Conservation (phyloP, 2,888 invertebrate species). For the Dryobotodes eremita region DNA sequence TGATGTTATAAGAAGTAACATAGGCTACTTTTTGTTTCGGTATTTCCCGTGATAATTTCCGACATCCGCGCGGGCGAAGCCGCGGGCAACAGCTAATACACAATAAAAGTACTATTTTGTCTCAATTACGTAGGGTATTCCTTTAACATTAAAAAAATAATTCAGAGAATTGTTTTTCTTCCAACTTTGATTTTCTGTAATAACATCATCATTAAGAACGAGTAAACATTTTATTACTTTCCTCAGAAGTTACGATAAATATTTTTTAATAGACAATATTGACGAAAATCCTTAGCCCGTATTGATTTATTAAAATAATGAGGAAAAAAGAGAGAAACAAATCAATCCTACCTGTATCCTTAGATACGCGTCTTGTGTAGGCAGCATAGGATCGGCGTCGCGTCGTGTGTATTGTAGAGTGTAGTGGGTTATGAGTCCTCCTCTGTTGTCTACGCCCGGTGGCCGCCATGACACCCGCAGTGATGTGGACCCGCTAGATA, state of each 20-base stretch:
- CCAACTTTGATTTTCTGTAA: slow-evolving; percentile 5
- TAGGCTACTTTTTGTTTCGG: too few species aligned
- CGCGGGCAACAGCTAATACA: too few species aligned
- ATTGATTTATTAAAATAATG: background rate
- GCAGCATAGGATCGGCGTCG: slow-evolving; percentile 84
- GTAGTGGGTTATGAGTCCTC: slow-evolving; percentile 91
- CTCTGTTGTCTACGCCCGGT: slow-evolving; percentile 92
- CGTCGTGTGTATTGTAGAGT: slow-evolving; percentile 86
- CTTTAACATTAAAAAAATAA: slow-evolving; percentile 8
- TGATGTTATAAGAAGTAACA: too few species aligned
- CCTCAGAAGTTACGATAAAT: background rate
- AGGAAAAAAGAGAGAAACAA: background rate
- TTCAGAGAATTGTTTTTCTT: background rate
- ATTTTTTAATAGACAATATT: background rate
- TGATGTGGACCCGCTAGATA: slow-evolving; percentile 94
- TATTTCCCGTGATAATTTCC: too few species aligned
- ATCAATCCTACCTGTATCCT: slow-evolving; percentile 80
- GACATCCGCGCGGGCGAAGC: too few species aligned
- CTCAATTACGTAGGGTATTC: background rate
- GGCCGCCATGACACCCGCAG: slow-evolving; percentile 94
- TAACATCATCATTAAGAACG: background rate
- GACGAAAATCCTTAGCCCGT: background rate
- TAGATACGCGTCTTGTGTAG: slow-evolving; percentile 84
- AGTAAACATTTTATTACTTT: slow-evolving; percentile 15
- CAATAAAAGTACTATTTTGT: background rate